Base-by-base conservation (phyloP, 2,797 vertebrate genomes). In the Amphiprion clarkii region DNA sequence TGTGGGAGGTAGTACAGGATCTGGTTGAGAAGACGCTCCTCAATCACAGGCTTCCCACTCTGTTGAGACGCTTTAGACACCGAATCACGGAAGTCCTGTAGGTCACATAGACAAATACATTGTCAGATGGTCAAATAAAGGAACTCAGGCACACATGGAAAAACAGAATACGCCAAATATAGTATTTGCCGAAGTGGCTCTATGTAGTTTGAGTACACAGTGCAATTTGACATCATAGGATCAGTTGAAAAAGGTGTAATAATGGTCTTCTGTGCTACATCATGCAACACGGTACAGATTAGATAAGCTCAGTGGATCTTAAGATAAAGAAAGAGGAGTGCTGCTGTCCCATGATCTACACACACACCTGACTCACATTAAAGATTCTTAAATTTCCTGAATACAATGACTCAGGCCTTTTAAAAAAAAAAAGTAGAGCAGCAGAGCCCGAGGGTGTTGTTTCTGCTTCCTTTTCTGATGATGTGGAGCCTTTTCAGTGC, bases 1-100 rank as follows among this genome's bases (percentile, higher is more conserved):
- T 99, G 98, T 61, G 98, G 98, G 78, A 99, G 95, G 87, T 96
- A 97, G 91, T 97, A 98, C 8, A 99, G 93, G 90, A 99, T 98
- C 95, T 98, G 98, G 87, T 96, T 96, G 82, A 99, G 94, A 44
- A 95, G 87, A 71, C 95, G 96, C 59, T 99, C 97, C 79, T 99
- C 98, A 79, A 99, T 97, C 89, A 99, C 95, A 6, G 96, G 92
- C 79, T 99, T 99, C 73, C 97, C 97, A 73, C 93, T 94, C 77
- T 96, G 96, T 88, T 78, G 92, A 39, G 97, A 96, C 17, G 96
- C 96, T 76, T 95, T 95, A 0, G 93, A 92, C 74, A 98, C 97
- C 0, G 96, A 94, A 0, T 96, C 95, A 69, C 97, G 96, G 88
- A 99, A 99, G 93, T 97, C 98, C 98, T 99, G 88, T 62, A 54